These are phyloP conservation scores for Sapayoa aenigma DNA, from an alignment of 2,113 vertebrate genomes.

Conservation along the genomic window DNA sequence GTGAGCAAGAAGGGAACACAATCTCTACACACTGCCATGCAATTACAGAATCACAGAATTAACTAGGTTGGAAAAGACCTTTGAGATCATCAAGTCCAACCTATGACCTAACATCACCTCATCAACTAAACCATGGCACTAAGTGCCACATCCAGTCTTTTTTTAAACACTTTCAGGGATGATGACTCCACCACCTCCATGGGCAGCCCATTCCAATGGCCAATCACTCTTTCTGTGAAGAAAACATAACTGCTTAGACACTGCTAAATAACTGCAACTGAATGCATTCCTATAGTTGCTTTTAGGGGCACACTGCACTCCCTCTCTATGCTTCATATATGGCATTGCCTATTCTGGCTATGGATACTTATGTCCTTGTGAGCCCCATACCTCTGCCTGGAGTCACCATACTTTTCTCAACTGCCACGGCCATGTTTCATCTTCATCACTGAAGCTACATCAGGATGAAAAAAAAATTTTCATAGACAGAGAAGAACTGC, in stretches of 20 bases:
- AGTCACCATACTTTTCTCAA: not conserved
- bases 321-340: not conserved
- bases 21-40: fast-evolving
- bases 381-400: not conserved
- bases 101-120: too few species aligned
- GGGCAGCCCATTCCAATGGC: too few species aligned
- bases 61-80: too few species aligned
- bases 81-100: too few species aligned
- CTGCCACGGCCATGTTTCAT: fast-evolving
- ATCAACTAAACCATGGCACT: too few species aligned
- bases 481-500: not conserved
- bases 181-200: too few species aligned
- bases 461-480: not conserved
- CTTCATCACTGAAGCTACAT: not conserved
- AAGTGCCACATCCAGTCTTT: too few species aligned
- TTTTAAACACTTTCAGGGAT: too few species aligned
- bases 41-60: too few species aligned
- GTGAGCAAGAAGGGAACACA: fast-evolving
- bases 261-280: not conserved
- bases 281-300: not conserved
- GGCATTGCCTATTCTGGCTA: not conserved
- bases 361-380: fast-evolving
- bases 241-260: not conserved
- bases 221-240: too few species aligned
- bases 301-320: not conserved